Evolutionary conservation across 2,888 invertebrate species (phyloP).

Genomic region (Drosophila neonasuta): DNA sequence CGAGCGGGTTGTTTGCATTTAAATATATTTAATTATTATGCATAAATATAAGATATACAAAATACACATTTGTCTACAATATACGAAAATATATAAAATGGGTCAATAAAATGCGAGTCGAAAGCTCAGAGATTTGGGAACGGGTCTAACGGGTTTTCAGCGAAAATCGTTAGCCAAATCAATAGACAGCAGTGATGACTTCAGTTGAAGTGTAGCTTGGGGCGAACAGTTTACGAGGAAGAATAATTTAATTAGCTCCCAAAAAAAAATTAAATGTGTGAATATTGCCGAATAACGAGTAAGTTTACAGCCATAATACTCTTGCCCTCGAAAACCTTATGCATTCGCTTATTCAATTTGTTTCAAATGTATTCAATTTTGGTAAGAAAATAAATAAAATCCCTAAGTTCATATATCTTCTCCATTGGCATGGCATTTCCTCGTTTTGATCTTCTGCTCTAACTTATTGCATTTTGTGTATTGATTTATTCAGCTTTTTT

Average conservation of each 20-base stretch:
- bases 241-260: slow-evolving; percentile 44
- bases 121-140: slow-evolving; percentile 23
- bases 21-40: background rate
- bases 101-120: slow-evolving; percentile 60
- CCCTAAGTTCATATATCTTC: too few relatives aligned
- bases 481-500: too few relatives aligned
- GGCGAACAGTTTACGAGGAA: background rate
- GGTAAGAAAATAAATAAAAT: too few relatives aligned
- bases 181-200: slow-evolving; percentile 14
- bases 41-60: background rate
- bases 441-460: too few relatives aligned
- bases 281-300: slow-evolving; percentile 26
- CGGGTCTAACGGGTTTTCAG: slow-evolving; percentile 50
- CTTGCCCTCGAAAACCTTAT: slow-evolving; percentile 18
- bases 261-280: slow-evolving; percentile 28
- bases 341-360: background rate
- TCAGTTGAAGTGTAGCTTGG: slow-evolving; percentile 2
- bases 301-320: slow-evolving; percentile 2
- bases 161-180: slow-evolving; percentile 9
- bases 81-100: slow-evolving; percentile 43
- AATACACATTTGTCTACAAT: slow-evolving; percentile 2
- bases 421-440: too few relatives aligned
- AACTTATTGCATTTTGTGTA: too few relatives aligned
- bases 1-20: background rate
- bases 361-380: too few relatives aligned